These are phyloP conservation scores for Frieseomelitta varia DNA, from an alignment of 1,140 invertebrate genomes.

Conservation along the genomic window DNA sequence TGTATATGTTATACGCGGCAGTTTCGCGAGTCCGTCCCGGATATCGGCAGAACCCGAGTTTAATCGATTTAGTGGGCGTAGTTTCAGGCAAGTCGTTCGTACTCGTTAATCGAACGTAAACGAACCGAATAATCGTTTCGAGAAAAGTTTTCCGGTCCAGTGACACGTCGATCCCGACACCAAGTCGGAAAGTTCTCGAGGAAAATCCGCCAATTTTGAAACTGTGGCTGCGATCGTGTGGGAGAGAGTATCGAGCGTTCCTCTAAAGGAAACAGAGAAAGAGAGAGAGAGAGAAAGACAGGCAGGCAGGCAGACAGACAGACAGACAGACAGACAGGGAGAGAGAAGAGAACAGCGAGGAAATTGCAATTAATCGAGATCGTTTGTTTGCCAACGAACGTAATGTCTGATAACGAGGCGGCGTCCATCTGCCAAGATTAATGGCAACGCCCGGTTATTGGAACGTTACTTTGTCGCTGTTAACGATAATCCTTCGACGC, in stretches of 20 bases:
- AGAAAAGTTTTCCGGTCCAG: not conserved
- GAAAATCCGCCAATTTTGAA: not conserved
- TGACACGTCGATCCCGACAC: not conserved
- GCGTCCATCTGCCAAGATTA: conserved; percentile 35
- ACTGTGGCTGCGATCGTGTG: not conserved
- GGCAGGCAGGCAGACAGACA: too few relatives aligned
- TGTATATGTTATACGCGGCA: too few relatives aligned
- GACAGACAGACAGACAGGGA: too few relatives aligned
- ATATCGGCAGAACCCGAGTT: conserved; percentile 35
- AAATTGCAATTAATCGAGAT: conserved; percentile 28
- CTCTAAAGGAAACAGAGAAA: not conserved
- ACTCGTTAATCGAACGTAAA: conserved; percentile 51
- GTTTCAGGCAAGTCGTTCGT: conserved; percentile 41
- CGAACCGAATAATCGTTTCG: conserved; percentile 35
- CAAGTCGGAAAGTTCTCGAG: not conserved
- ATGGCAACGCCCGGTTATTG: conserved; percentile 11
- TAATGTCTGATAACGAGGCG: conserved; percentile 18
- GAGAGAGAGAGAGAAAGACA: not conserved
- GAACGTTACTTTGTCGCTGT: conserved; percentile 41
- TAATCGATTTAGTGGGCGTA: conserved; percentile 63
- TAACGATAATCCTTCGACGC: conserved; percentile 44
- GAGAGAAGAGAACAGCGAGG: not conserved
- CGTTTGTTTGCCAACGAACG: conserved; percentile 3
- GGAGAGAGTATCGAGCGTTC: not conserved
- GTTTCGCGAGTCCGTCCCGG: conserved; percentile 25